Evolutionary conservation across 2,888 invertebrate species (phyloP).

Genomic region (Prosopocoilus inquinatus): DNA sequence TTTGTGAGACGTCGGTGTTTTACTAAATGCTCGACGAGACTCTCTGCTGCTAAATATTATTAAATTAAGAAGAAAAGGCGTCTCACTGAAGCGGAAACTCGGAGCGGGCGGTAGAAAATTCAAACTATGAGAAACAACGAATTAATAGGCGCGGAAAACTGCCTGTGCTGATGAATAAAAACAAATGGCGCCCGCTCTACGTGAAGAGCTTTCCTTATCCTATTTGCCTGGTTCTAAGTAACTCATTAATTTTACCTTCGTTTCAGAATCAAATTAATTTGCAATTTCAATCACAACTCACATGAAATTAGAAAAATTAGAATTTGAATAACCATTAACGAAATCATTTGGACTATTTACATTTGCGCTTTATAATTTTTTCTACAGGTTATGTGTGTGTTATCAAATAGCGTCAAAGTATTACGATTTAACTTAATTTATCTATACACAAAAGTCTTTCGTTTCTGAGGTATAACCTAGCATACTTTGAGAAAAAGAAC

Average conservation of each 20-base stretch:
- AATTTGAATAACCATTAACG: too few species aligned
- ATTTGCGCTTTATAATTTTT: too few species aligned
- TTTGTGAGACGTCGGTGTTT: conserved; percentile 41
- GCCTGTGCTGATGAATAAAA: conserved; percentile 15
- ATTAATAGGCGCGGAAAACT: conserved; percentile 20
- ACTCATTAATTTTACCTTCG: not conserved
- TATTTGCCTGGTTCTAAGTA: not conserved
- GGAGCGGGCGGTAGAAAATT: conserved; percentile 20
- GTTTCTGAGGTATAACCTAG: too few species aligned
- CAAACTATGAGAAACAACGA: conserved; percentile 24
- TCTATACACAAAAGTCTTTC: too few species aligned
- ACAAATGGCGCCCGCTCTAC: conserved; percentile 9
- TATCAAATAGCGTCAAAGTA: too few species aligned
- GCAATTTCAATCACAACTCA: too few species aligned
- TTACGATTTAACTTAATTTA: too few species aligned
- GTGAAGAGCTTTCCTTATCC: conserved; percentile 12
- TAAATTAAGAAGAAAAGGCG: conserved; percentile 48
- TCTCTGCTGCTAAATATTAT: conserved; percentile 49
- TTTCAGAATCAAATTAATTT: too few species aligned
- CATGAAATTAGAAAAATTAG: too few species aligned
- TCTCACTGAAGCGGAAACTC: conserved; percentile 41
- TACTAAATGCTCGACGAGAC: conserved; percentile 41
- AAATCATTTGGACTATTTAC: too few species aligned
- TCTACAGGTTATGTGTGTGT: too few species aligned
- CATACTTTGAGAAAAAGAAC: too few species aligned